A percentile compares a stretch with the other conserved stretches of the same genome.
These are phyloP conservation scores for Mormyrus lacerda DNA, from an alignment of 2,113 vertebrate species.

Conservation along the genomic window DNA sequence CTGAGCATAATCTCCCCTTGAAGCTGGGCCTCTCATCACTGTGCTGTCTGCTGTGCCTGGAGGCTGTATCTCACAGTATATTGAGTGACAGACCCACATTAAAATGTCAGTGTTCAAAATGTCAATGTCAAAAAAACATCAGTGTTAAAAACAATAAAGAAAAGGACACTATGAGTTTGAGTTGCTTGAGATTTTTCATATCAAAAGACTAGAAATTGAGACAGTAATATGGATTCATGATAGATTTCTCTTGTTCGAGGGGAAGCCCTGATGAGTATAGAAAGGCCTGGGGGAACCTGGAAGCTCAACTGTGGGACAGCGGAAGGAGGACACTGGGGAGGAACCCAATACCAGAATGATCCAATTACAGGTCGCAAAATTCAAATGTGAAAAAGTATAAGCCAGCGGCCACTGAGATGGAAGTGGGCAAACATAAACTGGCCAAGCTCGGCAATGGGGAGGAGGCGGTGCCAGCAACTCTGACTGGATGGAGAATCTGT, in stretches of 20 bases:
- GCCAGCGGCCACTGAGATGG: not conserved
- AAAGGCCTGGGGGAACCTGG: slow-evolving; percentile 22
- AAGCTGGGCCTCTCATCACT: not conserved
- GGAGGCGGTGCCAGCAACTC: not conserved
- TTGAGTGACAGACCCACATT: not conserved
- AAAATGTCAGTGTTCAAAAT: not conserved
- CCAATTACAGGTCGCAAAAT: slow-evolving; percentile 37
- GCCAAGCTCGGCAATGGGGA: not conserved
- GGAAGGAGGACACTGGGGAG: slow-evolving; percentile 32
- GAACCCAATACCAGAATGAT: slow-evolving; percentile 39
- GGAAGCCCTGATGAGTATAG: slow-evolving; percentile 5
- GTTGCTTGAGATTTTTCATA: not conserved
- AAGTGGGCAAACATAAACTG: not conserved
- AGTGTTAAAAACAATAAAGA: not conserved
- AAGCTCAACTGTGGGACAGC: slow-evolving; percentile 7
- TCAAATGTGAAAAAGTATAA: slow-evolving; percentile 28
- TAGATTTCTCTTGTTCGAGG: not conserved
- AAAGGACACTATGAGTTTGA: not conserved
- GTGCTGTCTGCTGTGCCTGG: not conserved
- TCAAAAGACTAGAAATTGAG: not conserved
- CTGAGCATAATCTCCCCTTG: slow-evolving; percentile 32
- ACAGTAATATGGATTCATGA: slow-evolving; percentile 26
- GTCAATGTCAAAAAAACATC: not conserved
- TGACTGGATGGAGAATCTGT: not conserved
- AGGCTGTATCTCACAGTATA: not conserved